A percentile compares a stretch with the other conserved stretches of the same genome.
Evolutionary conservation across 2,888 invertebrate species (phyloP).

Genomic region (Diadromus collaris): DNA sequence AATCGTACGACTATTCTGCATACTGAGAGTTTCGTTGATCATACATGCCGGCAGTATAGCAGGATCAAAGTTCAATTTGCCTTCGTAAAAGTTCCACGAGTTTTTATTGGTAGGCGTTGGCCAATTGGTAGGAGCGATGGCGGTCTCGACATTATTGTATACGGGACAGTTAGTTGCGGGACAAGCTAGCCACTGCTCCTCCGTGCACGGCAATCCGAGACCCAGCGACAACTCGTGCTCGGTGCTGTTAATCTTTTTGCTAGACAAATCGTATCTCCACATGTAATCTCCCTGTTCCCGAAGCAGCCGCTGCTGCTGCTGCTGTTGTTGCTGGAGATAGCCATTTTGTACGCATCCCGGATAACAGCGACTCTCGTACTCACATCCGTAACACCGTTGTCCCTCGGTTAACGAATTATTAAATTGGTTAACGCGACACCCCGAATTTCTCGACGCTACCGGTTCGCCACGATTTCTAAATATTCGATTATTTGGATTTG

Average conservation of each 20-base stretch:
- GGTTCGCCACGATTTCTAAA: conserved; percentile 34
- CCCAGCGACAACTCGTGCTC: conserved; percentile 2
- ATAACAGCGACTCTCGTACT: conserved; percentile 45
- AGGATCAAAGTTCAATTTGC: conserved; percentile 50
- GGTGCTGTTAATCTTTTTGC: background rate
- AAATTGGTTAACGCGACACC: conserved; percentile 10
- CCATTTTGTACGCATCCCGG: conserved; percentile 34
- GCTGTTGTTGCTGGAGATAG: conserved; percentile 17
- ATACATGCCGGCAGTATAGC: conserved; percentile 43
- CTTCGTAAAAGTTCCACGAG: conserved; percentile 43
- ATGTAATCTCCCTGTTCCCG: conserved; percentile 5
- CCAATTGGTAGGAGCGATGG: conserved; percentile 12
- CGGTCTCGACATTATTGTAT: conserved; percentile 59
- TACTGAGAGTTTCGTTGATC: conserved; percentile 22
- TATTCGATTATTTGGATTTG: conserved; percentile 43
- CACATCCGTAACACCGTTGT: conserved; percentile 39
- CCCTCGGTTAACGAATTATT: background rate
- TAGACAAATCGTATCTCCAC: background rate
- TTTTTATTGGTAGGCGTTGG: conserved; percentile 42
- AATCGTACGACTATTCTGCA: background rate
- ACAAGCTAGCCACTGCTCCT: conserved; percentile 76
- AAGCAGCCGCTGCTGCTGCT: background rate
- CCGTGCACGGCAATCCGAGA: conserved; percentile 68
- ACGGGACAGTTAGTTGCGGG: conserved; percentile 74
- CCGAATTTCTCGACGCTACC: background rate